Evolutionary conservation across 1,140 invertebrate genomes (phyloP).

Genomic region (Drosophila setifemur): DNA sequence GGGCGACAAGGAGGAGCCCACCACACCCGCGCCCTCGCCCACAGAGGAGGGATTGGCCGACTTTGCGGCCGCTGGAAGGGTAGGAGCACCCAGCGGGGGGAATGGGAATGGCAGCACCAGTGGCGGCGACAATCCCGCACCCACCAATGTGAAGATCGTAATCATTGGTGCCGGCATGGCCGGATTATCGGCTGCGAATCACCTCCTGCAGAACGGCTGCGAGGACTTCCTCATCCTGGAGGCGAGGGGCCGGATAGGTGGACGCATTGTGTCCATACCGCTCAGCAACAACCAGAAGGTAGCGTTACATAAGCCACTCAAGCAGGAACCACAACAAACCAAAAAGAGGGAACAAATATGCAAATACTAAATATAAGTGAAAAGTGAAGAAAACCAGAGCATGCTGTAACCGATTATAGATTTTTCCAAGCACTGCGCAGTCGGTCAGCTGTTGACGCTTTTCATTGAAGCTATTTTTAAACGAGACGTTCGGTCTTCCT

Average conservation of each 20-base stretch:
- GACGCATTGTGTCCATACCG: slow-evolving; percentile 89
- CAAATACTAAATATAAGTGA: neutral
- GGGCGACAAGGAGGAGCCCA: slow-evolving; percentile 63
- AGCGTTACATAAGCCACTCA: slow-evolving; percentile 64
- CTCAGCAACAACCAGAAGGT: slow-evolving; percentile 86
- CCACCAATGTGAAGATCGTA: slow-evolving; percentile 85
- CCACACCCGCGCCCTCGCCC: slow-evolving; percentile 72
- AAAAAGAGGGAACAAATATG: no score
- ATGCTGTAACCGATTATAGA: slow-evolving; percentile 56
- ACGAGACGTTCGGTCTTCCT: neutral
- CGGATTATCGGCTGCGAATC: slow-evolving; percentile 92
- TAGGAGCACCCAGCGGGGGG: slow-evolving; percentile 1
- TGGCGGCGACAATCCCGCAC: neutral
- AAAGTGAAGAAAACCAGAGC: neutral
- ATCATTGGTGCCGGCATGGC: slow-evolving; percentile 94
- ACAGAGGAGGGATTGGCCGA: slow-evolving; percentile 60
- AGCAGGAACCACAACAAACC: neutral
- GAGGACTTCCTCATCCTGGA: slow-evolving; percentile 91
- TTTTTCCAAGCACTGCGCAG: slow-evolving; percentile 54
- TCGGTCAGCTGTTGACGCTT: slow-evolving; percentile 17
- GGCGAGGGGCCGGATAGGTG: slow-evolving; percentile 90
- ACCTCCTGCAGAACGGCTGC: slow-evolving; percentile 91
- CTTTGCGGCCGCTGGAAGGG: slow-evolving; percentile 23
- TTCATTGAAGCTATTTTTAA: slow-evolving; percentile 19
- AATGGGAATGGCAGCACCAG: slow-evolving; percentile 1